Evolutionary conservation across 2,113 vertebrate species (phyloP), one percentile per base, ranked within the genome.

Genomic region (Caracal caracal): DNA sequence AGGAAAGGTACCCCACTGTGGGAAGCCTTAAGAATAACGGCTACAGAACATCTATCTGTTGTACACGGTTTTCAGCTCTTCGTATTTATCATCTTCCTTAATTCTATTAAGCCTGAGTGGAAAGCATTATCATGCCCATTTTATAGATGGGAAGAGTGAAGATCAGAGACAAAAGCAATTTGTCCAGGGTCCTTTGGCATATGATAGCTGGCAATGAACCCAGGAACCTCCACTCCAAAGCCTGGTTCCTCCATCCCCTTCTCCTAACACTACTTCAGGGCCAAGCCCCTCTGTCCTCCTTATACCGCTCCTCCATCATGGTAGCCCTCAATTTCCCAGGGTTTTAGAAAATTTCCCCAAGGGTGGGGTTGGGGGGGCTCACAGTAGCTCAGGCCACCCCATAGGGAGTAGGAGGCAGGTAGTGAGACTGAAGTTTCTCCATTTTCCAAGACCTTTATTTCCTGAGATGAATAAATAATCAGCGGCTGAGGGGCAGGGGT

Each of bases 401-500:
- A 56, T 28, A 19, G 63, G 19, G 33, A 19, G 28, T 24, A 24
- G 61, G 49, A 49, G 12, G 3, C 17, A 83, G 76, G 76, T 20
- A 75, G 24, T 56, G 53, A 83, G 22, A 89, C 68, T 24, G 43
- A 73, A 82, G 33, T 12, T 33, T 33, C 61, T 90, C 66, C n/a
- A 22, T 71, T 96, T 97, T 93, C 78, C 84, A 95, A 97, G 92
- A 96, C 63, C 59, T 92, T 98, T 98, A 98, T 98, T 98, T 98
- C 98, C 98, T 98, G 98, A 98, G 98, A 98, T 97, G 94, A 97
- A 97, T 98, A 98, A 98, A 97, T 97, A 95, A 79, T 66, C 66
- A 28, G 33, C 94, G 87, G 76, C 87, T 76, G 51, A 37, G 65
- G 75, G 70, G 81, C 17, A 30, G 12, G 40, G 40, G 87, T 6